A percentile compares a stretch with the other conserved stretches of the same genome.
phyloP scores from a whole-genome alignment of 2,888 invertebrate species.

The Willowsia nigromaculata region DNA sequence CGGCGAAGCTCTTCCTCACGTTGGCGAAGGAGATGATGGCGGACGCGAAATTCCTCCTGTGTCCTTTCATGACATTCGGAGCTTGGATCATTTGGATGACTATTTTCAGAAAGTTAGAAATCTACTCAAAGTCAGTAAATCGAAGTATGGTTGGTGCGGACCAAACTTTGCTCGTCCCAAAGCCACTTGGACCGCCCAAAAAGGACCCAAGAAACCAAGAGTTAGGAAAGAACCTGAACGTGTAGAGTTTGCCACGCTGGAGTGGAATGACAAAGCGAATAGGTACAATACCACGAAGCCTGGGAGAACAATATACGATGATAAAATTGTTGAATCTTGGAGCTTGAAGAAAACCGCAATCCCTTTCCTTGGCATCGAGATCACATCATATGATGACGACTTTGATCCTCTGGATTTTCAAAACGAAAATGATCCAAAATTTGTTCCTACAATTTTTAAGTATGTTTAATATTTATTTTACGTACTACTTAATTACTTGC shows the following conservation, averaged over 20 bases:
- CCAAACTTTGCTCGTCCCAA: conserved; percentile 75
- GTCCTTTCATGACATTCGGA: conserved; percentile 47
- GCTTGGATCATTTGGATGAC: conserved; percentile 40
- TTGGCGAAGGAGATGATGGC: conserved; percentile 26
- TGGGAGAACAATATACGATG: conserved; percentile 70
- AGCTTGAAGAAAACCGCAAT: conserved; percentile 42
- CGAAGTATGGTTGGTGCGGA: conserved; percentile 75
- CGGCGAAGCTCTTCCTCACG: conserved; percentile 22
- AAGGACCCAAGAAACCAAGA: conserved; percentile 44
- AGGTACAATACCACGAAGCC: conserved; percentile 52
- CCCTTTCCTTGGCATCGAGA: conserved; percentile 67
- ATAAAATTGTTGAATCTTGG: conserved; percentile 74
- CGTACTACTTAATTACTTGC: conserved; percentile 6
- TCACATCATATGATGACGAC: conserved; percentile 64
- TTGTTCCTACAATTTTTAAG: conserved; percentile 65
- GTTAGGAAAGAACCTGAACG: conserved; percentile 57
- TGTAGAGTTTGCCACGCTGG: conserved; percentile 61
- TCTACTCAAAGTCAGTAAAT: conserved; percentile 61
- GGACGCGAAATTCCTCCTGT: conserved; percentile 15
- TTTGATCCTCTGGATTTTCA: conserved; percentile 60
- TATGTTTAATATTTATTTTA: conserved; percentile 1
- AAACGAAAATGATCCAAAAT: conserved; percentile 58
- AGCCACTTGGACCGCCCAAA: conserved; percentile 18
- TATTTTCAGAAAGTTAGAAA: conserved; percentile 58
- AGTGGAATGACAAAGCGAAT: conserved; percentile 67